phyloP scores from a whole-genome alignment of 1,140 invertebrate genomes.

The Mactra quadrangularis region DNA sequence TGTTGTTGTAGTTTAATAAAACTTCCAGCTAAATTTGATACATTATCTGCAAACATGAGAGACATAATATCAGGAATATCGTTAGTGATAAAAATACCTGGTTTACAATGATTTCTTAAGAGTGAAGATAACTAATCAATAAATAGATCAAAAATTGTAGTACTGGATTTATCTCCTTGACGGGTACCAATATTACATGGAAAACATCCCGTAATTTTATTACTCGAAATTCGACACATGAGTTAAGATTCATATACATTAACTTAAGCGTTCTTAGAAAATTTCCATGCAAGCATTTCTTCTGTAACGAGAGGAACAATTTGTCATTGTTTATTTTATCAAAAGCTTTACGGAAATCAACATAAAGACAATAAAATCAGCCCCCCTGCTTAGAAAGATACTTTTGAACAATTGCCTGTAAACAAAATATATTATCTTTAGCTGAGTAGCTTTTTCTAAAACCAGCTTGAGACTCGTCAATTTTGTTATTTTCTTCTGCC shows the following conservation, averaged over 20 bases:
- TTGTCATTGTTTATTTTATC: slow-evolving; percentile 31
- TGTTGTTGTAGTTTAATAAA: too few relatives aligned
- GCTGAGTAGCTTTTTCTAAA: slow-evolving; percentile 38
- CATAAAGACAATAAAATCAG: slow-evolving; percentile 40
- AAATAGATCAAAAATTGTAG: slow-evolving; percentile 22
- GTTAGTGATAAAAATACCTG: slow-evolving; percentile 38
- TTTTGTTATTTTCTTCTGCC: slow-evolving; percentile 24
- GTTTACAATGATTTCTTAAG: neutral
- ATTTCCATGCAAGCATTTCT: slow-evolving; percentile 14
- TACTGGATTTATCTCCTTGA: slow-evolving; percentile 27
- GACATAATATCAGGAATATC: slow-evolving; percentile 26
- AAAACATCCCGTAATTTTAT: neutral
- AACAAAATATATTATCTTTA: slow-evolving; percentile 51
- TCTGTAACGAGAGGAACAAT: slow-evolving; percentile 11
- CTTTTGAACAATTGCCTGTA: slow-evolving; percentile 40
- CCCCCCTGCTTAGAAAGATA: slow-evolving; percentile 53
- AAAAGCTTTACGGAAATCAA: slow-evolving; percentile 54
- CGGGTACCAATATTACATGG: slow-evolving; percentile 16
- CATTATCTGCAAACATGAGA: slow-evolving; percentile 41
- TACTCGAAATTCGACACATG: slow-evolving; percentile 9
- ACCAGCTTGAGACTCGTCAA: slow-evolving; percentile 47
- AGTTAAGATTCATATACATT: slow-evolving; percentile 21
- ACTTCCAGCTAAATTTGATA: slow-evolving; percentile 27
- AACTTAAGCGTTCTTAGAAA: slow-evolving; percentile 16
- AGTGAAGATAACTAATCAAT: slow-evolving; percentile 19